Conservation (phyloP, 2,888 invertebrate species). For the Unio pictorum region DNA sequence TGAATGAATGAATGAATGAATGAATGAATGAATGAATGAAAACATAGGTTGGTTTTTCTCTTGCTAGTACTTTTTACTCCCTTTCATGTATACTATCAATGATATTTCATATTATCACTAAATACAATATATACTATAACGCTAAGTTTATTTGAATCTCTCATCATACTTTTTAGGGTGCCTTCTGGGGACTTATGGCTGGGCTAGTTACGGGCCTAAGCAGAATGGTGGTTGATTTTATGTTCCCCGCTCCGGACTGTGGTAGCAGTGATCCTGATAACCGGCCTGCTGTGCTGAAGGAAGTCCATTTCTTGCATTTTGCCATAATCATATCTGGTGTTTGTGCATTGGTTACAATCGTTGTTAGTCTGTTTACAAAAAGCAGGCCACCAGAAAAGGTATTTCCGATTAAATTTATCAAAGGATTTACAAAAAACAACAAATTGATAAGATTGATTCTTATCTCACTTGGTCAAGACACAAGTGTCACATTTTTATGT, state of each 20-base stretch:
- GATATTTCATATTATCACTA: too few relatives aligned
- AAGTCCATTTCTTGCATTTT: constrained; percentile 62
- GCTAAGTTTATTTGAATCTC: too few relatives aligned
- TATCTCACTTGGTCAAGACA: too few relatives aligned
- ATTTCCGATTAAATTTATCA: background rate
- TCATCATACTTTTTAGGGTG: constrained; percentile 70
- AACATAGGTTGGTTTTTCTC: too few relatives aligned
- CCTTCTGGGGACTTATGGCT: constrained; percentile 75
- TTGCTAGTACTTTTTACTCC: too few relatives aligned
- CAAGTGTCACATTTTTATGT: too few relatives aligned
- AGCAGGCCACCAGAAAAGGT: constrained; percentile 46
- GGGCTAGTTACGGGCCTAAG: constrained; percentile 72
- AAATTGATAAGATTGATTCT: too few relatives aligned
- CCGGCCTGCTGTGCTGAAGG: constrained; percentile 40
- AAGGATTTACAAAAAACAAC: too few relatives aligned
- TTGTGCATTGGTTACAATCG: constrained; percentile 43
- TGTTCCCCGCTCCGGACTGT: constrained; percentile 72
- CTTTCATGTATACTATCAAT: too few relatives aligned
- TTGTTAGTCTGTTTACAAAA: constrained; percentile 45
- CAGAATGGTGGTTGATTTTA: constrained; percentile 73
- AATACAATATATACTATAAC: too few relatives aligned
- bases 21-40: too few relatives aligned
- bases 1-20: too few relatives aligned
- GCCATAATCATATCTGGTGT: constrained; percentile 54
- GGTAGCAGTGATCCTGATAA: constrained; percentile 55